These are phyloP conservation scores for Buathra laborator DNA, from an alignment of 2,888 invertebrate species.

Conservation along the genomic window DNA sequence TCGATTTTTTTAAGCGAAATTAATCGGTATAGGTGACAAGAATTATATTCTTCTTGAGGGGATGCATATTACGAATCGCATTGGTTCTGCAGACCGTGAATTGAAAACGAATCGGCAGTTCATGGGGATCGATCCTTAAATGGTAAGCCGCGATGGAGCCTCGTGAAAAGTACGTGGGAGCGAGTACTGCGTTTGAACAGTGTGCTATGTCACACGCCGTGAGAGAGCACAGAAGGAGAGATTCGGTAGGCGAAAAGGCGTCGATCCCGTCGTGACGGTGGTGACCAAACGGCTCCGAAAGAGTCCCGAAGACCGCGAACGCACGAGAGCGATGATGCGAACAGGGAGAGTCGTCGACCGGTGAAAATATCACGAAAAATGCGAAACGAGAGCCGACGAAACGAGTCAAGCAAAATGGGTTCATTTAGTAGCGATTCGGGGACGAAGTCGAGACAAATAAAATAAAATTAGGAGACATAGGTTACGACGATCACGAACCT, in stretches of 20 bases:
- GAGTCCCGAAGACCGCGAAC: constrained; percentile 19
- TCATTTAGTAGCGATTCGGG: not conserved
- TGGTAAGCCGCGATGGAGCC: constrained; percentile 70
- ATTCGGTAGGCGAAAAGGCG: constrained; percentile 20
- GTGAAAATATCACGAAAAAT: too few relatives aligned
- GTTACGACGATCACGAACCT: constrained; percentile 20
- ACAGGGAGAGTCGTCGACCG: too few relatives aligned
- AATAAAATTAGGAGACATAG: not conserved
- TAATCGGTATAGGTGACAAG: too few relatives aligned
- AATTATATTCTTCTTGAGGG: too few relatives aligned
- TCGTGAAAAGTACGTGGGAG: constrained; percentile 73
- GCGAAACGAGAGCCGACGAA: not conserved
- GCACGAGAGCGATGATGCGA: not conserved
- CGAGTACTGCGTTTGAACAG: constrained; percentile 61
- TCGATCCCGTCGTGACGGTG: constrained; percentile 3
- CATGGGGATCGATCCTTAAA: constrained; percentile 75
- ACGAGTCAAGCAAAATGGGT: constrained; percentile 2
- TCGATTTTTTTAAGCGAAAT: too few relatives aligned
- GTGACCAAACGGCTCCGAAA: not conserved
- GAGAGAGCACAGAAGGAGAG: constrained; percentile 37
- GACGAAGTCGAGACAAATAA: constrained; percentile 1
- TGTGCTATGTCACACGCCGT: constrained; percentile 48
- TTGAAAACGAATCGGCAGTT: constrained; percentile 64
- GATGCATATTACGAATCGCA: not conserved
- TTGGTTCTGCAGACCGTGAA: constrained; percentile 48